Conservation (phyloP, 2,797 vertebrate genomes). For the Mormyrus hasselquistii region DNA sequence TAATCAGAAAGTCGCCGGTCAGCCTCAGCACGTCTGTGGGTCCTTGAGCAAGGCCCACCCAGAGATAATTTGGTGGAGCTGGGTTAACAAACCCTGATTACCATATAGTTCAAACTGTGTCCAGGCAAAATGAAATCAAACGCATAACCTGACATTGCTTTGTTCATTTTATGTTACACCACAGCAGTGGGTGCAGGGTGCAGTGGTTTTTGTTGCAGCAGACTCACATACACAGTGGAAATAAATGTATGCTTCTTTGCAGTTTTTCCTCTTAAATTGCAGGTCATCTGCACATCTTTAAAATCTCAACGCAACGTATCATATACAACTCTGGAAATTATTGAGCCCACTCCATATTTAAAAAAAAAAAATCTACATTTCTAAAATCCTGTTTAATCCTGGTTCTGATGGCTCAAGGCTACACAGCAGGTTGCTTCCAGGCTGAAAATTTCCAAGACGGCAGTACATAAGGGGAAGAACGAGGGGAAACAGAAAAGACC, state of each 20-base stretch:
- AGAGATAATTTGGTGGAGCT: neutral
- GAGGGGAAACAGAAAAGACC: neutral
- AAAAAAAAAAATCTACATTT: neutral
- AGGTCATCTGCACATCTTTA: neutral
- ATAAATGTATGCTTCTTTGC: neutral
- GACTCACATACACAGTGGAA: neutral
- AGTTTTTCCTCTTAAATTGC: neutral
- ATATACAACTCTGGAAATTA: neutral
- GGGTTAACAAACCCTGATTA: neutral
- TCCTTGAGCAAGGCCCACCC: neutral
- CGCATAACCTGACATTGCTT: neutral
- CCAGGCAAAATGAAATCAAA: neutral
- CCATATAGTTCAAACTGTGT: neutral
- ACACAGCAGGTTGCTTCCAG: neutral
- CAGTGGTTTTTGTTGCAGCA: neutral
- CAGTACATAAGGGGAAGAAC: neutral
- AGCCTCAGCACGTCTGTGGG: too few species aligned
- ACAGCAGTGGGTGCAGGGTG: neutral
- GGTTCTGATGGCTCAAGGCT: neutral
- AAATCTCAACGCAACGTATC: neutral
- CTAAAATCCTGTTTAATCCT: neutral
- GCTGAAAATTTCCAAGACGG: neutral
- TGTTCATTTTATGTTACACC: neutral
- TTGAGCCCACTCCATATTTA: neutral
- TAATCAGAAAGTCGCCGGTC: too few species aligned